Evolutionary conservation across 2,888 invertebrate species (phyloP).

Genomic region (Stegana nigrithorax): DNA sequence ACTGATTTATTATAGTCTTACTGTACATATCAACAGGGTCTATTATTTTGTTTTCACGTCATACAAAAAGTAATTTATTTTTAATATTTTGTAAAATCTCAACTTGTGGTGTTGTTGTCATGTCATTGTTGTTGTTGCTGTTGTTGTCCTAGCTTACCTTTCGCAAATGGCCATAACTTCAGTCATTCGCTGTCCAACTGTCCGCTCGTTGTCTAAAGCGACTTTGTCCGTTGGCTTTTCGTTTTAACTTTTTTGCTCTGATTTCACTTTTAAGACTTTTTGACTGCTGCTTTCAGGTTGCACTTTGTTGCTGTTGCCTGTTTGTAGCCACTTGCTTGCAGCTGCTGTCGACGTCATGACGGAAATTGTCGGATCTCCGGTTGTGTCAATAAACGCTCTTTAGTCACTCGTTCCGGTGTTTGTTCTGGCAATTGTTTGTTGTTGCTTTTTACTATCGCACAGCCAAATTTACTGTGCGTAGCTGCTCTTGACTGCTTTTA

Average conservation of each 20-base stretch:
- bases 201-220: background rate
- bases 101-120: too few relatives aligned
- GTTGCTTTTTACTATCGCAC: background rate
- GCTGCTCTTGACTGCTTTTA: background rate
- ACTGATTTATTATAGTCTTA: too few relatives aligned
- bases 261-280: background rate
- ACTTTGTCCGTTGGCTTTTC: too few relatives aligned
- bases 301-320: background rate
- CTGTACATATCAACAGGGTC: too few relatives aligned
- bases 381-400: constrained; percentile 15
- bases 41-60: too few relatives aligned
- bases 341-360: background rate
- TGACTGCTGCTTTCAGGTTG: background rate
- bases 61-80: too few relatives aligned
- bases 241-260: background rate
- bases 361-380: constrained; percentile 14
- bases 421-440: background rate
- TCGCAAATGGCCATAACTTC: too few relatives aligned
- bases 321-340: background rate
- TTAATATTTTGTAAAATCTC: too few relatives aligned
- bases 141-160: too few relatives aligned
- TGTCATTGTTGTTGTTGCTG: too few relatives aligned
- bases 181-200: background rate
- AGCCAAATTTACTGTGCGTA: background rate
- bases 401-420: background rate